Base-by-base conservation (phyloP, 2,888 invertebrate genomes). In the Volucella inflata region DNA sequence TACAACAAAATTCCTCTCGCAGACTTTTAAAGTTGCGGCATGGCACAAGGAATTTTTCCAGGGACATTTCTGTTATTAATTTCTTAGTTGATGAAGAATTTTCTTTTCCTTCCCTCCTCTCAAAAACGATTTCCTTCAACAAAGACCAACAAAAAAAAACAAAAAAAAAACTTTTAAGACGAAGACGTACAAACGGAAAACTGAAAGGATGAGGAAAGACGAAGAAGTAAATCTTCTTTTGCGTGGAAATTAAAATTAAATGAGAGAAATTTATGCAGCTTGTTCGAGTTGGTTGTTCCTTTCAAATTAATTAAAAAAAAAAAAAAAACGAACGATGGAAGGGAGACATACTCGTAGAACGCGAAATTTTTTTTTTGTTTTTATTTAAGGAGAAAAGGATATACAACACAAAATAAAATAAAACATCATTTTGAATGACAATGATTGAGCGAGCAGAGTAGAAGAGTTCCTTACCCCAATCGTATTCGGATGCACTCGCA, bases 1-100 rank as follows among this genome's bases (percentile, higher is more conserved):
- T 78, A 62, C 55, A 55, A 67, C 53, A 75, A 78, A 74, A 64
- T 70, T 36, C 30, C 30, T 30, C 59, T 51, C 48, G 51, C 51
- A 60, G 70, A 70, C 62, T 70, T 70, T 78, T 62, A 78, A 79
- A 78, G 65, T 79, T 82, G 72, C 51, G 62, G 57, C 80, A 51
- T 21, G 71, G 30, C 30, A 6, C 30, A 71, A 16, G 68, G 62
- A n/a, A 44, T 75, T 68, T 60, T 80, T 80, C 60, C 70, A 75
- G 53, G 76, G 84, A 85, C 80, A 80, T 80, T 80, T 71, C 70
- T 76, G 59, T 79, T 79, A 79, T 79, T 79, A 79, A 79, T 79
- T 79, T 79, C 57, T 30, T 53, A 71, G 71, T 72, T 85, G 71
- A 85, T 80, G 71, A 76, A 76, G 74, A 75, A 78, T 74, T 78